phyloP scores from a whole-genome alignment of 2,888 invertebrate genomes.

The Eudasyphora cyanicolor region DNA sequence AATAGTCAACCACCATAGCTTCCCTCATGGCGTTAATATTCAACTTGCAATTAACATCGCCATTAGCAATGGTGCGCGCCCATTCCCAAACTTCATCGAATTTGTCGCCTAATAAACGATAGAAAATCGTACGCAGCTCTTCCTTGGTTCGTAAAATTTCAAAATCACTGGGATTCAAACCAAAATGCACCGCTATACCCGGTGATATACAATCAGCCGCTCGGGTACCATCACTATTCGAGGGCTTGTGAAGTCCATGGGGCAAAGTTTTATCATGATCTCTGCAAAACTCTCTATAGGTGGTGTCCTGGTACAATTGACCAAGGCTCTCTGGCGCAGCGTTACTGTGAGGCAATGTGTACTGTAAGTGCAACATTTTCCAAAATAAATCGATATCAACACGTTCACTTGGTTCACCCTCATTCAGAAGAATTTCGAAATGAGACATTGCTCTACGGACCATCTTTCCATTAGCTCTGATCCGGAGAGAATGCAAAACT shows the following conservation, averaged over 20 bases:
- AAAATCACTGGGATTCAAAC: constrained; percentile 72
- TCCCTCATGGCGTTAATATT: constrained; percentile 61
- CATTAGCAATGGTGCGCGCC: constrained; percentile 24
- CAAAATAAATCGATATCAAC: constrained; percentile 70
- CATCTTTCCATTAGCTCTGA: constrained; percentile 68
- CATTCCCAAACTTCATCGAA: constrained; percentile 64
- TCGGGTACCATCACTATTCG: constrained; percentile 57
- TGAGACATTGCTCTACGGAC: constrained; percentile 66
- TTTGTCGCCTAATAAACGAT: constrained; percentile 42
- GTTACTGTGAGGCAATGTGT: constrained; percentile 69
- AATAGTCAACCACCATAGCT: constrained; percentile 43
- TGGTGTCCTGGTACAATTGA: constrained; percentile 70
- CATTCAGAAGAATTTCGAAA: constrained; percentile 69
- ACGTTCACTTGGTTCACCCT: constrained; percentile 66
- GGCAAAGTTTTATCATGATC: constrained; percentile 67
- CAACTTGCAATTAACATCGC: constrained; percentile 29
- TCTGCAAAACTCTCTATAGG: constrained; percentile 72
- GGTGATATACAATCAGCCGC: constrained; percentile 72
- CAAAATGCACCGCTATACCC: constrained; percentile 67
- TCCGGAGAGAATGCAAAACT: constrained; percentile 65
- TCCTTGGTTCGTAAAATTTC: constrained; percentile 68
- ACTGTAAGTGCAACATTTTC: constrained; percentile 68
- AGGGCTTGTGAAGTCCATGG: constrained; percentile 9
- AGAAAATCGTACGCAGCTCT: constrained; percentile 71
- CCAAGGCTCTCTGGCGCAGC: constrained; percentile 61